Base-by-base conservation (phyloP, 2,113 vertebrate species). In the Solea senegalensis region DNA sequence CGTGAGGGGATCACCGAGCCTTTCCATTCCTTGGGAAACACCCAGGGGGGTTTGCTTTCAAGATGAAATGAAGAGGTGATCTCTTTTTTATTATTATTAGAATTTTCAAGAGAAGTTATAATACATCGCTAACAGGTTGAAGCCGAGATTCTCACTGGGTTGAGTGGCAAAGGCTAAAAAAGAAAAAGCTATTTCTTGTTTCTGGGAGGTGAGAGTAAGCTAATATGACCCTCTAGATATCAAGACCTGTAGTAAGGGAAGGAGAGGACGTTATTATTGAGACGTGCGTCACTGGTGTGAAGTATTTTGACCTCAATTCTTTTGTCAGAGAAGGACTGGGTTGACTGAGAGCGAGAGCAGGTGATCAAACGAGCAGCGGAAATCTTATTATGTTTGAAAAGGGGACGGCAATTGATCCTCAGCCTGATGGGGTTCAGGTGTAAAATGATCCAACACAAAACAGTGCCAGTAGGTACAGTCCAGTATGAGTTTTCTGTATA, bases 21-120 rank as follows among this genome's bases (percentile, higher is more conserved):
- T 53, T 58, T 52, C 49, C 77, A 81, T 80, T 83, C 78, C 74
- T 78, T 67, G 70, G 83, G 80, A 79, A 86, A 86, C 76, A 83
- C 82, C 78, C 51, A 13, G 28, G 10, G 41, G 68, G 21, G 5
- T 67, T 26, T 64, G 50, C 50, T 61, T 40, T 56, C 61, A 65
- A 40, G 45, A 49, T 54, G 12, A 49, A 28, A 21, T 27, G 15
- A 7, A 34, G 28, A 54, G 21, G 21, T 13, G 10, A 53, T 51
- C 26, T 34, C 14, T 13, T 16, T 7, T 57, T 3, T 34, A 6
- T 34, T 34, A 34, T 34, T 34, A 34, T 34, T 21, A 21, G 21
- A 21, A 21, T 21, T 2, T n/a, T 5, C 14, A n/a, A 8, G 4
- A 12, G 26, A 8, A 56, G 1, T 12, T 34, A 13, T 50, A 6